Percentiles rank a stretch among this genome's conserved stretches.
Conservation (phyloP, 2,797 vertebrate species). For the Thaleichthys pacificus region DNA sequence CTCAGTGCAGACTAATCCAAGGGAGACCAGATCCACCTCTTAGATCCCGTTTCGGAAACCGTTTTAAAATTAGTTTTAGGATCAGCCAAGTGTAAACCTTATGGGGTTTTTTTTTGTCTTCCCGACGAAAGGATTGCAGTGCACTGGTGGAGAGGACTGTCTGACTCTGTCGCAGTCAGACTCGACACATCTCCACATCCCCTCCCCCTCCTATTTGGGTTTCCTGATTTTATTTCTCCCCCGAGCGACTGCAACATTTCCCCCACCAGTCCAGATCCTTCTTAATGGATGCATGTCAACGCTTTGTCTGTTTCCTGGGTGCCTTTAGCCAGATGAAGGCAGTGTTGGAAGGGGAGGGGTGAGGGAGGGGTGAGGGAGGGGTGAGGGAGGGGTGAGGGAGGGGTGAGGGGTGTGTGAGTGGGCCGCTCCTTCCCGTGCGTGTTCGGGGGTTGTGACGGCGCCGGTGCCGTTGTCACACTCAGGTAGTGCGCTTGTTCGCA, state of each 20-base stretch:
- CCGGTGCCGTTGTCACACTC: constrained; percentile 57
- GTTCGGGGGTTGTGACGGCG: constrained; percentile 20
- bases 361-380: not conserved
- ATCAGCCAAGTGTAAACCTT: constrained; percentile 62
- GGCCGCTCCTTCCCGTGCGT: constrained; percentile 1
- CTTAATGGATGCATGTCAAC: constrained; percentile 54
- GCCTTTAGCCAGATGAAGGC: constrained; percentile 56
- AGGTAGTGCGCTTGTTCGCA: constrained; percentile 56
- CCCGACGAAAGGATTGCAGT: constrained; percentile 56
- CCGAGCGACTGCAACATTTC: constrained; percentile 39
- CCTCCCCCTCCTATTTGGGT: not conserved
- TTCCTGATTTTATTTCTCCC: constrained; percentile 2
- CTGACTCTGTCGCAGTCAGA: not conserved
- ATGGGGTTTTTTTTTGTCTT: constrained; percentile 57
- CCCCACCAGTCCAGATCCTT: constrained; percentile 30
- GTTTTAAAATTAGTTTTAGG: constrained; percentile 73
- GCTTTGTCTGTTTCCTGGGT: constrained; percentile 23
- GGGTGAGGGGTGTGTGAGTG: no score
- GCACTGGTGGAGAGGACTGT: constrained; percentile 26
- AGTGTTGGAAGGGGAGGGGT: constrained; percentile 7
- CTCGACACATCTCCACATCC: not conserved
- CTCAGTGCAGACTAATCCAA: constrained; percentile 65
- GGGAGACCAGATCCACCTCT: constrained; percentile 67
- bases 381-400: no score
- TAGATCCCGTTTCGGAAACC: constrained; percentile 56